Evolutionary conservation across 2,797 vertebrate genomes (phyloP), one percentile per base, ranked within the genome.

Genomic region (Sylvilagus floridanus): DNA sequence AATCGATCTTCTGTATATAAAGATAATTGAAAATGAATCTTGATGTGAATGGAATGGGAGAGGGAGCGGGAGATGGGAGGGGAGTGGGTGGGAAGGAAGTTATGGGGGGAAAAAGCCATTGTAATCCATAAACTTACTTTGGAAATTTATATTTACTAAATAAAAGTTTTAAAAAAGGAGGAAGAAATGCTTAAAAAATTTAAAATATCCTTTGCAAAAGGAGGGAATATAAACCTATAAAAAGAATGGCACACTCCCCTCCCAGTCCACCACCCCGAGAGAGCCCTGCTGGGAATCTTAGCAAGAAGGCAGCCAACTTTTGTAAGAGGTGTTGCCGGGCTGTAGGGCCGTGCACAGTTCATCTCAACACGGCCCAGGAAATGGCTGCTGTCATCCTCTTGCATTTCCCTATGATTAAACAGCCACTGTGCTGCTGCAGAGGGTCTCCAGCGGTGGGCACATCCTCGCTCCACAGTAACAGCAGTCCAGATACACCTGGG

Each of bases 131-230:
- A 47, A 47, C 42, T 47, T 47, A 47, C 42, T 47, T 47, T 47
- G 42, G 42, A 47, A 47, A 47, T 10, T 47, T 47, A 47, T 10
- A 47, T 47, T 47, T 47, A 47, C 42, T 9, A 47, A 47, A 47
- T 47, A 47, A 47, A 47, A 47, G 42, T 42, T 42, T 42, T 2
- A 47, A 47, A 47, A 47, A 9, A 47, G 42, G 42, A 47, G 42
- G 42, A 47, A 47, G 42, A 47, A 47, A 47, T 47, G 42, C 42
- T 47, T 68, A 26, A 28, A n/a, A 75, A 50, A 50, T 10, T 35
- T 24, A 37, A 92, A 69, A 32, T 50, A 79, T 7, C 63, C 60
- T 85, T 93, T 72, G 84, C 71, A 47, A 87, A 71, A 87, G 63
- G 21, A 47, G 82, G 54, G 30, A 69, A 65, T 7, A 4, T 5